Percentiles rank a stretch among this genome's conserved stretches.
Conservation (phyloP, 2,797 vertebrate species). For the Erethizon dorsatum region DNA sequence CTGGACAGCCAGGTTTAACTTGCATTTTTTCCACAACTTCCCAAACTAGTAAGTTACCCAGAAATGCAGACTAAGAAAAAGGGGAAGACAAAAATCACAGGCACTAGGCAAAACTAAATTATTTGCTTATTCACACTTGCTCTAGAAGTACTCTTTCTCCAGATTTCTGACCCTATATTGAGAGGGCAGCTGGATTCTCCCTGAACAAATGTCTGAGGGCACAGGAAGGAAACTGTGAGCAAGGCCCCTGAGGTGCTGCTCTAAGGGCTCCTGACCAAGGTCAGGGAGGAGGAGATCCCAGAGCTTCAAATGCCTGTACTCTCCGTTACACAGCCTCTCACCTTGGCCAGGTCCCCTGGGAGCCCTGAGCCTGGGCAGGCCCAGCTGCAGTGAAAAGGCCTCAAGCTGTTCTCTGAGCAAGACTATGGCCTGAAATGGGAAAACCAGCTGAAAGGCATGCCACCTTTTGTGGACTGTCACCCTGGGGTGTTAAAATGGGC, state of each 20-base stretch:
- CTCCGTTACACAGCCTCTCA: fast-evolving
- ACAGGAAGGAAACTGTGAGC: background rate
- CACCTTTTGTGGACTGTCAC: background rate
- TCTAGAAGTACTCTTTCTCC: background rate
- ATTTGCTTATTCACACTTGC: background rate
- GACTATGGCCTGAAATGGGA: background rate
- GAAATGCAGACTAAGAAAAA: conserved; percentile 51
- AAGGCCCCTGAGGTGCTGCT: background rate
- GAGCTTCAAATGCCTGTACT: background rate
- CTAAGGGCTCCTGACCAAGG: background rate
- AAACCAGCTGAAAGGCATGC: too few species aligned
- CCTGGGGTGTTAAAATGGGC: background rate
- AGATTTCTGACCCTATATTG: background rate
- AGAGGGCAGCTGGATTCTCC: background rate
- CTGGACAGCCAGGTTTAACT: background rate
- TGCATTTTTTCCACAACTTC: conserved; percentile 26
- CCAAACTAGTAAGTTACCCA: conserved; percentile 13
- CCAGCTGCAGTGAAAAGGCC: background rate
- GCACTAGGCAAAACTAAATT: background rate
- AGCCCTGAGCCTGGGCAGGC: background rate
- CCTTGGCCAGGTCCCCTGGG: background rate
- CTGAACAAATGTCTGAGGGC: too few species aligned
- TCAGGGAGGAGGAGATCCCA: background rate
- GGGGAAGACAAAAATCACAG: conserved; percentile 40
- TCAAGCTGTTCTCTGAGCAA: background rate